phyloP scores from a whole-genome alignment of 2,888 invertebrate genomes.

The Athalia cordata region DNA sequence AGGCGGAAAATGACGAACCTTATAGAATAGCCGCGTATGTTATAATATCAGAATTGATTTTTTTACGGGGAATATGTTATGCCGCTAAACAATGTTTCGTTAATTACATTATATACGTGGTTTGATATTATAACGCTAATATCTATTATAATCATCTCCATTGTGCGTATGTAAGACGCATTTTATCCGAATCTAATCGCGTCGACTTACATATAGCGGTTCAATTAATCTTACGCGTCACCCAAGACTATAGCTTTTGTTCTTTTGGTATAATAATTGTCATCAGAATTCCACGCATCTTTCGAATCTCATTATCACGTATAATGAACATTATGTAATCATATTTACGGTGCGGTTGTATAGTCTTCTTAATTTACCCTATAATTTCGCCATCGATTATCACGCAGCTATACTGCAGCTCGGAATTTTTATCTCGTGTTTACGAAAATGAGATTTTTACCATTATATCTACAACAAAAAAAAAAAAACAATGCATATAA shows the following conservation, averaged over 20 bases:
- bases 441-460: no score
- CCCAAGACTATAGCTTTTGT: constrained; percentile 10
- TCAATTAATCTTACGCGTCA: constrained; percentile 40
- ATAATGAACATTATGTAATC: no score
- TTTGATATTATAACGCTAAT: constrained; percentile 27
- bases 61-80: background rate
- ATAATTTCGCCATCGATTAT: no score
- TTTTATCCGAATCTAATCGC: constrained; percentile 35
- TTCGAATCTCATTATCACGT: background rate
- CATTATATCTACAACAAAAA: no score
- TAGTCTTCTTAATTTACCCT: no score
- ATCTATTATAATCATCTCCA: constrained; percentile 29
- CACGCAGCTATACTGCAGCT: no score
- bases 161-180: background rate
- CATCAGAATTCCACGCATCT: constrained; percentile 28
- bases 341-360: background rate
- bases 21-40: background rate
- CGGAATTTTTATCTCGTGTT: no score
- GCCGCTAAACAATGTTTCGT: constrained; percentile 27
- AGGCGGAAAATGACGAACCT: no score
- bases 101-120: background rate
- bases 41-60: no score
- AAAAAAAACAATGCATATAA: no score
- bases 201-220: constrained; percentile 9
- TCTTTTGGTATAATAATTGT: background rate